Base-by-base conservation (phyloP, 2,113 vertebrate species). In the Pseudorectes ferrugineus region DNA sequence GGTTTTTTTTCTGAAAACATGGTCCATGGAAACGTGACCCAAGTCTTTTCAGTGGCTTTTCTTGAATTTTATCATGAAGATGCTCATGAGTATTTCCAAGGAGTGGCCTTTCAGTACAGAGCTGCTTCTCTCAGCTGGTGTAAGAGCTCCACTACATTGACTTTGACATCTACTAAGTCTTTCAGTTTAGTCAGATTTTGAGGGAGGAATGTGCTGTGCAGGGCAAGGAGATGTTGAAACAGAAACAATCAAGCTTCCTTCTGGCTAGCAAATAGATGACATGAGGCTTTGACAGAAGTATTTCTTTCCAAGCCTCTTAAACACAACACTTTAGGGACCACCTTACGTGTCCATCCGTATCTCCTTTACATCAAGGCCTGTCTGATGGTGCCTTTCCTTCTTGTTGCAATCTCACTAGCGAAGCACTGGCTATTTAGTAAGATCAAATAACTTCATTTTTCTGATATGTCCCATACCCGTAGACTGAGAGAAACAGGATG, bases 1-100 rank as follows among this genome's bases (percentile, higher is more conserved):
- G 1, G 0, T 0, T 7, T 13, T 28, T 74, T 31, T 36, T n/a
- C 6, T 26, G 22, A 62, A 82, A 90, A 25, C 3, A 19, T 2
- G 49, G 19, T 26, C 43, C 14, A 74, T 9, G 23, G 26, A 65
- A 61, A 38, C 7, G 4, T 29, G 31, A 43, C 12, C 13, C 4
- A 66, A 12, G 5, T 45, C 28, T 66, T 12, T 45, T 71, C 31
- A 42, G 13, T 46, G 18, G 2, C 5, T 65, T 70, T 65, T 11
- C 24, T 70, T 77, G 45, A 81, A 70, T 89, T 73, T 89, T 70
- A 15, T 61, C 21, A 36, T 36, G 15, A 87, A 76, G 54, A 45
- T 55, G 31, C 5, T 57, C 18, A 9, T 54, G 9, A 66, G 10
- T 59, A 12, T 83, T 72, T 91, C 66, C 16, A 59, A 68, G 33